Percentiles rank a stretch among this genome's conserved stretches.
These are phyloP conservation scores for Argyrosomus japonicus DNA, from an alignment of 2,113 vertebrate species.

Conservation along the genomic window DNA sequence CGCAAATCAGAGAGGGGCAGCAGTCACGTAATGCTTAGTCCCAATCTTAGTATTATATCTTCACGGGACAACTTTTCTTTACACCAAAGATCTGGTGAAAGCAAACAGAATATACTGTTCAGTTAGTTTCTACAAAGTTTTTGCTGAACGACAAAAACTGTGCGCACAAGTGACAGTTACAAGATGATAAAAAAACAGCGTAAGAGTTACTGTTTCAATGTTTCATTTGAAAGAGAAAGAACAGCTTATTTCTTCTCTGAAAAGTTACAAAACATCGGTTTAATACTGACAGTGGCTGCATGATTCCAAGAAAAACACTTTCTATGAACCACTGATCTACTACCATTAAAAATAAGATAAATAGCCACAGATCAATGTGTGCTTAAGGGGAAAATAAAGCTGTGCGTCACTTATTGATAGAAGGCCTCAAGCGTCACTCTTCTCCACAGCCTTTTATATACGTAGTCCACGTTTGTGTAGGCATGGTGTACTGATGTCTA, in stretches of 20 bases:
- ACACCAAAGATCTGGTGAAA: neutral
- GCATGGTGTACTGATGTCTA: neutral
- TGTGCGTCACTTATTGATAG: constrained; percentile 30
- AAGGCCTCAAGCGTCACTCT: constrained; percentile 14
- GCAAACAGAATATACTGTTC: neutral
- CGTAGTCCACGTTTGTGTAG: neutral
- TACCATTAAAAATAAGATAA: constrained; percentile 31
- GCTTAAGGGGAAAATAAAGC: constrained; percentile 31
- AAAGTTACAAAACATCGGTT: neutral
- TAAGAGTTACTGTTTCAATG: neutral
- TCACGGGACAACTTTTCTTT: neutral
- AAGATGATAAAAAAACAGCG: neutral
- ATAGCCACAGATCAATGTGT: constrained; percentile 18
- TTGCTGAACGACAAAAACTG: neutral
- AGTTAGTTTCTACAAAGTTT: neutral
- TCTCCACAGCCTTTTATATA: neutral
- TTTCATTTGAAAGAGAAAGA: neutral
- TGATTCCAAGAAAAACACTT: constrained; percentile 15
- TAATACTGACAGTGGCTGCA: neutral
- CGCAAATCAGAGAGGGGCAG: neutral
- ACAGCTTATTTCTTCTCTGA: neutral
- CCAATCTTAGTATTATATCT: neutral
- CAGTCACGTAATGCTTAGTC: neutral
- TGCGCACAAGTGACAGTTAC: neutral
- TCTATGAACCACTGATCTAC: constrained; percentile 9